Conservation (phyloP, 2,888 invertebrate species). For the Galeruca laticollis region DNA sequence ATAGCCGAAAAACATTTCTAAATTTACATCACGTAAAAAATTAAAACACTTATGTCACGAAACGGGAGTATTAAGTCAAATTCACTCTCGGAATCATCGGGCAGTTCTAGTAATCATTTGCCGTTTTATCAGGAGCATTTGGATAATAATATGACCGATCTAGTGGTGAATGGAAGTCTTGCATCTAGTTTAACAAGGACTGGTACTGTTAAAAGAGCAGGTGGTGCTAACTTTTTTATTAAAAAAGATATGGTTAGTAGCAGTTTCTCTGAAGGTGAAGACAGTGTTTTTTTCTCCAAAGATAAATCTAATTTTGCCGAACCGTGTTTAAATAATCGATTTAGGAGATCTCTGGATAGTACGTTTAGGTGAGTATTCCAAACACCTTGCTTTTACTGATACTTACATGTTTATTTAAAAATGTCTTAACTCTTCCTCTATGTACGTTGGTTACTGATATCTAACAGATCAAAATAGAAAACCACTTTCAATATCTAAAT, state of each 20-base stretch:
- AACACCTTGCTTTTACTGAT: no score
- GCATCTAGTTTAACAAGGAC: slow-evolving; percentile 59
- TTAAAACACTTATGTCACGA: slow-evolving; percentile 30
- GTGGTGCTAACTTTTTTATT: slow-evolving; percentile 51
- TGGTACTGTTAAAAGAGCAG: slow-evolving; percentile 62
- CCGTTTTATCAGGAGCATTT: slow-evolving; percentile 57
- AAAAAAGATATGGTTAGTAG: slow-evolving; percentile 37
- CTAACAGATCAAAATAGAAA: no score
- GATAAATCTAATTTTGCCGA: slow-evolving; percentile 42
- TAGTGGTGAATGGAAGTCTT: slow-evolving; percentile 58
- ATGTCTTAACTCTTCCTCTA: no score
- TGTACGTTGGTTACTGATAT: no score
- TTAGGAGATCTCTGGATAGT: slow-evolving; percentile 51
- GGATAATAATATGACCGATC: slow-evolving; percentile 51
- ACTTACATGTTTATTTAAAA: no score
- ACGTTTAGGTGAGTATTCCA: slow-evolving; percentile 41
- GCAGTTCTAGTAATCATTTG: slow-evolving; percentile 57
- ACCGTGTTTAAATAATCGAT: slow-evolving; percentile 38
- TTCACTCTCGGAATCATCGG: slow-evolving; percentile 61
- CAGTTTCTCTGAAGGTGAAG: slow-evolving; percentile 34
- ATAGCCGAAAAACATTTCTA: slow-evolving; percentile 3
- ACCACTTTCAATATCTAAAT: no score
- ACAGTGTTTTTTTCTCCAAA: slow-evolving; percentile 29
- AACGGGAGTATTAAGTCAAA: slow-evolving; percentile 44
- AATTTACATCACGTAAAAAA: background rate